Percentiles rank a stretch among this genome's conserved stretches.
Conservation (phyloP, 2,113 vertebrate species). For the Hystrix brachyura region DNA sequence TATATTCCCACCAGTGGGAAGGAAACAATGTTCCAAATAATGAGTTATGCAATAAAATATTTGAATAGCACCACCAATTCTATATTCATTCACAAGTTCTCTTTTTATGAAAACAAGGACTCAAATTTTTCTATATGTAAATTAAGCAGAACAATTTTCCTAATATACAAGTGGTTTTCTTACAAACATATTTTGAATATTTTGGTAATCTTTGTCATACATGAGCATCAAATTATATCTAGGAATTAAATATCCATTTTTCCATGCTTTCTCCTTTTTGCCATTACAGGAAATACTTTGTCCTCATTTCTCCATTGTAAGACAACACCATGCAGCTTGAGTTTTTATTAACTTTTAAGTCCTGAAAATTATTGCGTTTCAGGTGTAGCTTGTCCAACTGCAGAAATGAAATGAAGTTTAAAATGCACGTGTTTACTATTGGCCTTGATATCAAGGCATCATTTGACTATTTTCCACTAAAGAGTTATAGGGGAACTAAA, state of each 20-base stretch:
- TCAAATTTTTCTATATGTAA: not conserved
- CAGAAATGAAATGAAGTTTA: conserved; percentile 61
- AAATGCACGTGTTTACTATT: not conserved
- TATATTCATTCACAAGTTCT: not conserved
- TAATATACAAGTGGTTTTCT: not conserved
- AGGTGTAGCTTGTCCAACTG: conserved; percentile 11
- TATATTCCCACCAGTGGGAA: not conserved
- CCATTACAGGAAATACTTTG: not conserved
- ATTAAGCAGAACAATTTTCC: not conserved
- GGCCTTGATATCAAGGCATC: conserved; percentile 22
- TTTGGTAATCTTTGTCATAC: not conserved
- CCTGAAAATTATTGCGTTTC: conserved; percentile 27
- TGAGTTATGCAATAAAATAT: not conserved
- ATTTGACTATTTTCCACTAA: conserved; percentile 8
- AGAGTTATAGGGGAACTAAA: not conserved
- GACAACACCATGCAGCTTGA: not conserved
- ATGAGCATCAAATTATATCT: not conserved
- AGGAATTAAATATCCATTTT: not conserved
- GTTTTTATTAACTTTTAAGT: conserved; percentile 44
- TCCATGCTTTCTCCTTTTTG: not conserved
- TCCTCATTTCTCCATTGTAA: not conserved
- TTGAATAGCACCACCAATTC: not conserved
- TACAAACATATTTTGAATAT: not conserved
- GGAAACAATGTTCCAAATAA: not conserved
- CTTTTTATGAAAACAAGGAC: conserved; percentile 4